Conservation (phyloP, 2,888 invertebrate genomes). For the Napeogenes inachia region DNA sequence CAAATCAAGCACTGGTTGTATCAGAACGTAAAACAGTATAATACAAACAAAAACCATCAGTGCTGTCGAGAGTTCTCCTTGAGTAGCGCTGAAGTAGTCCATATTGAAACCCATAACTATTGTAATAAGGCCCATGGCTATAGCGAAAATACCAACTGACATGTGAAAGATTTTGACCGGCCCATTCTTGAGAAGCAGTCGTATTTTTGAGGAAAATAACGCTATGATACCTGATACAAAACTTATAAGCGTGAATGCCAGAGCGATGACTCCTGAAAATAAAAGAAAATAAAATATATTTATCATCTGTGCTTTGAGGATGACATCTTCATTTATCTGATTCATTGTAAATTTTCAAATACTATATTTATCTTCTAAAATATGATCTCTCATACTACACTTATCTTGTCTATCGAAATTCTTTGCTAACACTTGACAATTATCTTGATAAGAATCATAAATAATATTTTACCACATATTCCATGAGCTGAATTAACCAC, state of each 20-base stretch:
- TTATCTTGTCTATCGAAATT: conserved; percentile 19
- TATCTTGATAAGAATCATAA: conserved; percentile 13
- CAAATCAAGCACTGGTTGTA: conserved; percentile 61
- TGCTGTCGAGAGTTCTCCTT: conserved; percentile 53
- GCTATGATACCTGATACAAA: conserved; percentile 69
- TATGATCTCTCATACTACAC: conserved; percentile 12
- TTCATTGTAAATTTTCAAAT: neutral
- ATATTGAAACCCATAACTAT: conserved; percentile 65
- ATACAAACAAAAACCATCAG: conserved; percentile 56
- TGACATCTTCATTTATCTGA: neutral
- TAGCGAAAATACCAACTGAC: conserved; percentile 69
- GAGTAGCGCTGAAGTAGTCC: conserved; percentile 49
- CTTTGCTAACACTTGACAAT: conserved; percentile 9
- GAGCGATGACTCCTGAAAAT: conserved; percentile 70
- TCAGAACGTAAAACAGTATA: conserved; percentile 51
- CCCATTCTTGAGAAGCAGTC: conserved; percentile 65
- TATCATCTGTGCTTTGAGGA: neutral
- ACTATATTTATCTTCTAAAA: conserved; percentile 14
- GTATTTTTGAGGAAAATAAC: conserved; percentile 71
- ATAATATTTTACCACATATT: conserved; percentile 59
- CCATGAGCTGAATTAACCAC: conserved; percentile 61
- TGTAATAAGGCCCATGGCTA: conserved; percentile 71
- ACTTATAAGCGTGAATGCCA: conserved; percentile 65
- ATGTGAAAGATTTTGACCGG: conserved; percentile 72
- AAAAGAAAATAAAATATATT: too few relatives aligned